A percentile compares a stretch with the other conserved stretches of the same genome.
Conservation (phyloP, 2,797 vertebrate genomes). For the Chelidonichthys spinosus region DNA sequence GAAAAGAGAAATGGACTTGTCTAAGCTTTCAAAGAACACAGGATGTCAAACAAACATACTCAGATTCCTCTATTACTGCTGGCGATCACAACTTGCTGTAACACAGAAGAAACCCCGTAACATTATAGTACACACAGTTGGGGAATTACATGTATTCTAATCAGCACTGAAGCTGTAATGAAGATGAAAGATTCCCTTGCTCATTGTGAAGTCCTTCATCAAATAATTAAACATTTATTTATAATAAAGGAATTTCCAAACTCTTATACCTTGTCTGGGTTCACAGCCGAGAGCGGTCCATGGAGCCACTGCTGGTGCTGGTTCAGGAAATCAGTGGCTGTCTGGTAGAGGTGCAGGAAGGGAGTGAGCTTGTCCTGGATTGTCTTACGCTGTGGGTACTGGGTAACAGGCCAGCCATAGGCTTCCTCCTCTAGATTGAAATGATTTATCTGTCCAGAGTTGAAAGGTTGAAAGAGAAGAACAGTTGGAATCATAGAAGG, state of each 20-base stretch:
- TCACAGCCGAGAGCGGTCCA: conserved; percentile 84
- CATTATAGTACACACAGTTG: background rate
- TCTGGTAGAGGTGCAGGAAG: conserved; percentile 89
- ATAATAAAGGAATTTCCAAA: background rate
- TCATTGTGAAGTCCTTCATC: background rate
- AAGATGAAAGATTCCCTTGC: background rate
- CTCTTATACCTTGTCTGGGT: conserved; percentile 82
- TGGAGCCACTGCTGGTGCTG: conserved; percentile 85
- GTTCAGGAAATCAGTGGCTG: conserved; percentile 82
- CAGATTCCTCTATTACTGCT: conserved; percentile 5
- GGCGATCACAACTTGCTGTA: background rate
- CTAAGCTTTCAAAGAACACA: conserved; percentile 2
- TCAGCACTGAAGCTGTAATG: background rate
- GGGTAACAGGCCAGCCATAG: conserved; percentile 86
- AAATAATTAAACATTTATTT: background rate
- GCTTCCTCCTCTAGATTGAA: conserved; percentile 91
- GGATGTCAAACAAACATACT: conserved; percentile 6
- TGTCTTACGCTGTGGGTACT: conserved; percentile 88
- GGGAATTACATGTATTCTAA: background rate
- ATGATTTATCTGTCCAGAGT: conserved; percentile 83
- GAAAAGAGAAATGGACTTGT: background rate
- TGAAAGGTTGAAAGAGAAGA: background rate
- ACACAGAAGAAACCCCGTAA: background rate
- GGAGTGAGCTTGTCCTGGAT: conserved; percentile 86
- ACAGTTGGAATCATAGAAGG: background rate